Conservation (phyloP, 1,140 invertebrate genomes). For the Oedothorax gibbosus region DNA sequence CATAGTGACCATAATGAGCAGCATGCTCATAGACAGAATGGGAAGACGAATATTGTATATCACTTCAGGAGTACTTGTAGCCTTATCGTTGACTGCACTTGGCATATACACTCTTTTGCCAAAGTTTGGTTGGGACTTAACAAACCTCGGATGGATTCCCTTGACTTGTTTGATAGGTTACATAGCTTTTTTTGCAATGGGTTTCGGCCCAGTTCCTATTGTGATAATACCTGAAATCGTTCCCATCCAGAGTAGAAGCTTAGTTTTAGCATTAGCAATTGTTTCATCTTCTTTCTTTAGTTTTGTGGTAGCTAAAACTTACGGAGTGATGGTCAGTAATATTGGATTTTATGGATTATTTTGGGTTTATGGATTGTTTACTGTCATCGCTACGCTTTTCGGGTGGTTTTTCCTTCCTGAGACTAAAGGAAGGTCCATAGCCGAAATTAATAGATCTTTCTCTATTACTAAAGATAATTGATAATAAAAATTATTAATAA, state of each 20-base stretch:
- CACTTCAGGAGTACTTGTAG: conserved; percentile 72
- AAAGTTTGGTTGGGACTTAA: background rate
- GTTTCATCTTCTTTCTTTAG: conserved; percentile 68
- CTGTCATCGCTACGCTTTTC: conserved; percentile 81
- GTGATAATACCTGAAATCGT: conserved; percentile 76
- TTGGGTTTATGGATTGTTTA: conserved; percentile 83
- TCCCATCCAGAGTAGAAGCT: conserved; percentile 79
- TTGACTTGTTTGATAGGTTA: conserved; percentile 72
- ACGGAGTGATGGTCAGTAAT: conserved; percentile 72
- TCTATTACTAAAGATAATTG: background rate
- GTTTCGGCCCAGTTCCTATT: conserved; percentile 86
- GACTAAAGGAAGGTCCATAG: conserved; percentile 87
- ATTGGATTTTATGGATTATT: conserved; percentile 82
- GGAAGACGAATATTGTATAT: conserved; percentile 87
- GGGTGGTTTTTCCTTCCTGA: conserved; percentile 87
- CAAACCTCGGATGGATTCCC: conserved; percentile 71
- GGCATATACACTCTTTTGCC: conserved; percentile 68
- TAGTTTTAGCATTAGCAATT: conserved; percentile 80
- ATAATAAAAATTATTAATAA: background rate
- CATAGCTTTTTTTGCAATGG: conserved; percentile 76
- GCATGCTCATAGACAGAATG: conserved; percentile 82
- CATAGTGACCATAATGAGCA: conserved; percentile 85
- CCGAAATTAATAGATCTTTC: conserved; percentile 77
- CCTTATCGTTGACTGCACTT: conserved; percentile 76
- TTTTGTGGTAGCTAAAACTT: conserved; percentile 23